Evolutionary conservation across 2,888 invertebrate genomes (phyloP).

Genomic region (Nomada lathburiana): DNA sequence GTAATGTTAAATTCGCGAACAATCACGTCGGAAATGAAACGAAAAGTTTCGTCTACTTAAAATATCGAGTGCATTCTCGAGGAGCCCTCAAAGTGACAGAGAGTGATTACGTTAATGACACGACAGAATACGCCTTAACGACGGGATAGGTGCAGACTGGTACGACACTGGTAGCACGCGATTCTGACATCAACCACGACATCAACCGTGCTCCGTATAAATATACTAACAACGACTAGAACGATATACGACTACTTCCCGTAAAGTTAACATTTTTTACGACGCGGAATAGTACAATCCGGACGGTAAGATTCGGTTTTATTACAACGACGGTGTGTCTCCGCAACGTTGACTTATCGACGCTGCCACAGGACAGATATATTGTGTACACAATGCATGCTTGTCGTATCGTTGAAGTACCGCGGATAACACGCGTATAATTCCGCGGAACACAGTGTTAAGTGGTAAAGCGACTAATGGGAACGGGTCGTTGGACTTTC

Average conservation of each 20-base stretch:
- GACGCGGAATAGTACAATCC: slow-evolving; percentile 56
- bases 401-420: slow-evolving; percentile 53
- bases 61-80: slow-evolving; percentile 64
- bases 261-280: slow-evolving; percentile 52
- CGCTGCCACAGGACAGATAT: slow-evolving; percentile 33
- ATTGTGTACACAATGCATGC: slow-evolving; percentile 44
- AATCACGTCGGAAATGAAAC: slow-evolving; percentile 46
- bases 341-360: slow-evolving; percentile 57
- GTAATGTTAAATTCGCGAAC: slow-evolving; percentile 39
- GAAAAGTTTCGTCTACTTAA: slow-evolving; percentile 55
- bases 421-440: slow-evolving; percentile 66
- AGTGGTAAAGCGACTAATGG: slow-evolving; percentile 66
- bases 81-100: slow-evolving; percentile 74
- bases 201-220: slow-evolving; percentile 62
- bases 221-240: slow-evolving; percentile 41
- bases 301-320: slow-evolving; percentile 71
- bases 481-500: slow-evolving; percentile 63
- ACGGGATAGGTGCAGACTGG: slow-evolving; percentile 78
- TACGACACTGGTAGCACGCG: slow-evolving; percentile 79
- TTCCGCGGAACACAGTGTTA: slow-evolving; percentile 61
- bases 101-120: slow-evolving; percentile 81
- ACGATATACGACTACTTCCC: slow-evolving; percentile 60
- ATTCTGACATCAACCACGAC: slow-evolving; percentile 78
- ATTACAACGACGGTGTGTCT: slow-evolving; percentile 54
- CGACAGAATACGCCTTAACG: slow-evolving; percentile 63